Evolutionary conservation across 2,113 vertebrate species (phyloP), one percentile per base, ranked within the genome.

Genomic region (Regulus satrapa): DNA sequence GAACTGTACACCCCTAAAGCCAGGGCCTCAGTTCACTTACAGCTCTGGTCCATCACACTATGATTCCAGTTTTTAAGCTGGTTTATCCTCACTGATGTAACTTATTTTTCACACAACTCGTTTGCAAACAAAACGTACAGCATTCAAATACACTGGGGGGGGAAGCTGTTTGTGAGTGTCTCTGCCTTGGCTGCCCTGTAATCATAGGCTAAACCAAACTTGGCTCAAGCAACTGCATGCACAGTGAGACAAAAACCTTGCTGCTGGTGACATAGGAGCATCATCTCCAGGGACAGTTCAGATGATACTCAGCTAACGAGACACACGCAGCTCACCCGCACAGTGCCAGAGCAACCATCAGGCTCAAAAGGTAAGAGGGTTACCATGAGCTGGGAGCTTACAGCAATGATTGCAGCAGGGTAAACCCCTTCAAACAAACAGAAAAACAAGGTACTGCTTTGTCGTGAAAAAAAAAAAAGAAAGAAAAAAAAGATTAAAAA

Each of bases 241-340:
- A 34, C 0, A 0, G 18, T 12, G 38, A 71, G 69, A 67, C 6
- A 2, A 63, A 55, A 59, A 32, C 18, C 28, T 56, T 36, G 14
- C 43, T 49, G 58, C 18, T 55, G 20, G 25, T 45, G 41, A n/a
- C 41, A 24, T 1, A 8, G 0, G 13, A 92, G 52, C 18, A 6
- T 31, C 43, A 73, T 10, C 55, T 73, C 48, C 34, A 13, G 10
- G 0, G 0, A 40, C 52, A 83, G 15, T 8, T 49, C 4, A 51
- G 66, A 54, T 46, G 49, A 61, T 71, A 83, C 71, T 66, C 23
- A 66, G 64, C 36, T 12, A 19, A 81, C 0, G 0, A 66, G 52
- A 61, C 26, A 64, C 1, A 1, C 0, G 0, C 31, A 61, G 52
- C 45, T 64, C 85, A 41, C 0, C 0, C 1, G 1, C 29, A 45